A percentile compares a stretch with the other conserved stretches of the same genome.
Evolutionary conservation across 1,140 invertebrate species (phyloP).

Genomic region (Hylyphantes graminicola): DNA sequence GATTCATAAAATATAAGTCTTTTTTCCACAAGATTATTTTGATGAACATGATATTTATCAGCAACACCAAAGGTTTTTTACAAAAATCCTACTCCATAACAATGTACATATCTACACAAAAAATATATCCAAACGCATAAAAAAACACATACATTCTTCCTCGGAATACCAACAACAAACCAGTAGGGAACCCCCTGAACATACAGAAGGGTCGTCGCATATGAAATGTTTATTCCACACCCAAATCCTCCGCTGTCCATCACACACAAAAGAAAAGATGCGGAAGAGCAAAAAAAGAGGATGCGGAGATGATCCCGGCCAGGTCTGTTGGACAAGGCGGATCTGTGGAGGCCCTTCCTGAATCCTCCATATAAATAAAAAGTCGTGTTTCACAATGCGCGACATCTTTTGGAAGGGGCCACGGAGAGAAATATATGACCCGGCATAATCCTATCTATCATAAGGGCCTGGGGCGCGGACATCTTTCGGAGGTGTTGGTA

Average conservation of each 20-base stretch:
- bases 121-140: too few species aligned
- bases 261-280: slow-evolving; percentile 26
- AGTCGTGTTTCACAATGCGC: slow-evolving; percentile 60
- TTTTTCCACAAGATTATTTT: too few species aligned
- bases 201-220: not conserved
- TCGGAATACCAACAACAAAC: slow-evolving; percentile 23
- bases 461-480: slow-evolving; percentile 45
- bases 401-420: slow-evolving; percentile 53
- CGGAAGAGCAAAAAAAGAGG: not conserved
- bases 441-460: slow-evolving; percentile 59
- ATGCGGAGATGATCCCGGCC: slow-evolving; percentile 24
- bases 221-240: slow-evolving; percentile 32
- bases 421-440: slow-evolving; percentile 49
- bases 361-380: slow-evolving; percentile 60
- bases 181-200: not conserved
- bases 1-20: too few species aligned
- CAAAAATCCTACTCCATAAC: too few species aligned
- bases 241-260: slow-evolving; percentile 56
- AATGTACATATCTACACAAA: too few species aligned
- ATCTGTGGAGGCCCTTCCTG: slow-evolving; percentile 26
- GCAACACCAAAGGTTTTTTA: too few species aligned
- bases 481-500: not conserved
- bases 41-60: too few species aligned
- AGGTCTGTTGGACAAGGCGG: slow-evolving; percentile 22
- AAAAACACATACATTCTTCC: not conserved